A percentile compares a stretch with the other conserved stretches of the same genome.
These are phyloP conservation scores for Acomys russatus DNA, from an alignment of 2,797 vertebrate species.

Conservation along the genomic window DNA sequence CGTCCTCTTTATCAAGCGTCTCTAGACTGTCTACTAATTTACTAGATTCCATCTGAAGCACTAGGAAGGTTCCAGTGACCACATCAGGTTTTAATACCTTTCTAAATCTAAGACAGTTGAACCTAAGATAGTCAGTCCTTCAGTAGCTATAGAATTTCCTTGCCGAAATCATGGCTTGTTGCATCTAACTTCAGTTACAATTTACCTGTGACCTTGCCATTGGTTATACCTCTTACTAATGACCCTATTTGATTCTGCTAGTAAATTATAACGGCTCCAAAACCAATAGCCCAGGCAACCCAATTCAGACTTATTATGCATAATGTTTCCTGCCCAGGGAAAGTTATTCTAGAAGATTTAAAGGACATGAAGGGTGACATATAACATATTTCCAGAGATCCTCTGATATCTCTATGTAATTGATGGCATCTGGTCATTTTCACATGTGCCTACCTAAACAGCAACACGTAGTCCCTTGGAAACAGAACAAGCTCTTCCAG, in stretches of 20 bases:
- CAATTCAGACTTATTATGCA: slow-evolving; percentile 63
- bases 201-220: slow-evolving; percentile 53
- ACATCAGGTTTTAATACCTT: slow-evolving; percentile 44
- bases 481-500: slow-evolving; percentile 1
- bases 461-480: neutral
- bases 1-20: slow-evolving; percentile 38
- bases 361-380: slow-evolving; percentile 57
- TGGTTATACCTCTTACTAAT: slow-evolving; percentile 27
- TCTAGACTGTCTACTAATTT: slow-evolving; percentile 14
- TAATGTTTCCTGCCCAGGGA: slow-evolving; percentile 71
- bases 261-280: slow-evolving; percentile 66
- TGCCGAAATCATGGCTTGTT: slow-evolving; percentile 75
- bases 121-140: slow-evolving; percentile 56
- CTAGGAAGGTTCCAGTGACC: neutral
- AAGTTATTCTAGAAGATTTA: slow-evolving; percentile 59
- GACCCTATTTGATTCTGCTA: slow-evolving; percentile 29
- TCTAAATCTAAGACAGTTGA: slow-evolving; percentile 27
- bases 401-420: neutral
- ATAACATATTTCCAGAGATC: slow-evolving; percentile 27
- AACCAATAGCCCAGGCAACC: slow-evolving; percentile 55
- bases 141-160: slow-evolving; percentile 69
- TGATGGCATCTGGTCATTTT: neutral
- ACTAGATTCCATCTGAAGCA: neutral
- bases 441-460: neutral
- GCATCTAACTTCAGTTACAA: slow-evolving; percentile 46